A percentile compares a stretch with the other conserved stretches of the same genome.
phyloP scores from a whole-genome alignment of 2,888 invertebrate species.

The Spicauda simplicius region DNA sequence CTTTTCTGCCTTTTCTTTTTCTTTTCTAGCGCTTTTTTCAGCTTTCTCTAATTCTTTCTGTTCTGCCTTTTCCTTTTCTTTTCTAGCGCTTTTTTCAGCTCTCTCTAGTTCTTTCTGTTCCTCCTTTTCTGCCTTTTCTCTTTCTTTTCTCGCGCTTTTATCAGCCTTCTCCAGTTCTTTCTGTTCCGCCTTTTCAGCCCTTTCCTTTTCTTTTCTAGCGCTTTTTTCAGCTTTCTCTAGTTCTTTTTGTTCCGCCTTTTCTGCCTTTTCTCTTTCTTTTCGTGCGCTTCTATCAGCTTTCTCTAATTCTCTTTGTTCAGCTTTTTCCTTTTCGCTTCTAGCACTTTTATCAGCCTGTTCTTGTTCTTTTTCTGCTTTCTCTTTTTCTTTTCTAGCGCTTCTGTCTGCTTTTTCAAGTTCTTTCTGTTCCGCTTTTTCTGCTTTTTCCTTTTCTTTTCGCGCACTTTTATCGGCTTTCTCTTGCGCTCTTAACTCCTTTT shows the following conservation, averaged over 20 bases:
- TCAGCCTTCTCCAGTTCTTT: conserved; percentile 34
- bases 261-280: conserved; percentile 34
- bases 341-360: conserved; percentile 39
- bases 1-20: conserved; percentile 5
- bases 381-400: conserved; percentile 21
- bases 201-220: conserved; percentile 23
- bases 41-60: conserved; percentile 1
- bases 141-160: conserved; percentile 35
- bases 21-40: too few species aligned
- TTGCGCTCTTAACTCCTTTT: conserved; percentile 25
- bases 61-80: conserved; percentile 22
- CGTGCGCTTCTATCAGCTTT: conserved; percentile 11
- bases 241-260: conserved; percentile 23
- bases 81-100: conserved; percentile 10
- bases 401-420: conserved; percentile 7
- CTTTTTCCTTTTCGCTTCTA: conserved; percentile 33
- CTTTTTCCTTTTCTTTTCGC: conserved; percentile 34
- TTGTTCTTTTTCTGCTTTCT: conserved; percentile 31
- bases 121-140: conserved; percentile 28
- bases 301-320: conserved; percentile 20
- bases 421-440: conserved; percentile 26
- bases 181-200: not conserved
- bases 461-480: conserved; percentile 19
- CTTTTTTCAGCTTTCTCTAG: conserved; percentile 2
- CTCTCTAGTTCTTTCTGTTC: conserved; percentile 25